Conservation (phyloP, 2,888 invertebrate species). For the Aspidiotus rigidus region DNA sequence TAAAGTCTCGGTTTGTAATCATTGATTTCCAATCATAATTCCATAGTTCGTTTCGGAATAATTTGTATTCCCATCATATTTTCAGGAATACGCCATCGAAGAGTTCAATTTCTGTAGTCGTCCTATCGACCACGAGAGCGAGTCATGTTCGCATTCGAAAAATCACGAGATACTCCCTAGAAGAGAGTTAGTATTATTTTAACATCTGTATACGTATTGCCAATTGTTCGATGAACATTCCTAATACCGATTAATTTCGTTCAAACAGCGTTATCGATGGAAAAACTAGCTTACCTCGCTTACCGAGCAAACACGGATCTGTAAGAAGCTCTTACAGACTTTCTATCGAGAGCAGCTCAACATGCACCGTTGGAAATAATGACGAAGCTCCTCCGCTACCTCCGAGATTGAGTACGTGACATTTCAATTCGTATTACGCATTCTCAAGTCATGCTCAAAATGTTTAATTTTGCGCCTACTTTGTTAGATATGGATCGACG, state of each 20-base stretch:
- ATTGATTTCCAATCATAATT: not conserved
- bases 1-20: constrained; percentile 51
- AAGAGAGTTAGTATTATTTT: not conserved
- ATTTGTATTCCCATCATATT: not conserved
- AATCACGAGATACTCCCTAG: not conserved
- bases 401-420: constrained; percentile 47
- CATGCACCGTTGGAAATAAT: constrained; percentile 30
- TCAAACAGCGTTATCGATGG: not conserved
- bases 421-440: not conserved
- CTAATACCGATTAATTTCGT: too few relatives aligned
- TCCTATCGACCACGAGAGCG: not conserved
- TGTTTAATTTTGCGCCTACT: too few relatives aligned
- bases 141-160: not conserved
- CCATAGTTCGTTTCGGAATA: not conserved
- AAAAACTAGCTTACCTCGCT: not conserved
- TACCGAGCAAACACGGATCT: not conserved
- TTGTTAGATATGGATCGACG: constrained; percentile 20
- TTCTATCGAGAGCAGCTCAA: constrained; percentile 33
- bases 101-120: constrained; percentile 13
- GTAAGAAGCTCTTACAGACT: constrained; percentile 19
- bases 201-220: too few relatives aligned
- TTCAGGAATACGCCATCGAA: not conserved
- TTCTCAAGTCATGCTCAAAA: not conserved
- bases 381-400: constrained; percentile 69
- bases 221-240: too few relatives aligned